phyloP scores from a whole-genome alignment of 2,113 vertebrate genomes.

The Acanthisitta chloris region DNA sequence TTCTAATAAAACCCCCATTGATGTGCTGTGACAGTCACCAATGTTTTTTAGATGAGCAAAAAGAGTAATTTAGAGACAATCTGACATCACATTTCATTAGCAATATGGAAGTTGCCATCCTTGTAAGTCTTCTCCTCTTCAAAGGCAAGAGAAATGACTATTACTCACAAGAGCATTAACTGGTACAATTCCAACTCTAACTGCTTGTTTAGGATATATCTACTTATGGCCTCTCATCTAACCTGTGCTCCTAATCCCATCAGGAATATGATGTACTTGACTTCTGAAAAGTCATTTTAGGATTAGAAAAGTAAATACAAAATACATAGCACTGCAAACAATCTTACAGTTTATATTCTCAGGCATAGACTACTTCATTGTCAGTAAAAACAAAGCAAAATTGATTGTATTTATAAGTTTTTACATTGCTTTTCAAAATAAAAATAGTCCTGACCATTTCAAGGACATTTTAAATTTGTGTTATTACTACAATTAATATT shows the following conservation, averaged over 20 bases:
- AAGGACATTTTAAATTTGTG: background rate
- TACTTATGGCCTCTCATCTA: background rate
- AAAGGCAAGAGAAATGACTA: background rate
- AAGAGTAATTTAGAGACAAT: background rate
- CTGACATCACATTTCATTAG: background rate
- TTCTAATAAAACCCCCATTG: background rate
- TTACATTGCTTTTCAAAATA: background rate
- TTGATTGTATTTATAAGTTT: background rate
- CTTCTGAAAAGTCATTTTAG: background rate
- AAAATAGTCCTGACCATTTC: background rate
- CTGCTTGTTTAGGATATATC: background rate
- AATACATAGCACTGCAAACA: background rate
- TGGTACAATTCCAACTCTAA: background rate
- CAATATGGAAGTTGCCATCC: background rate
- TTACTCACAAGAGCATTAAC: background rate
- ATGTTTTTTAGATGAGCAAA: background rate
- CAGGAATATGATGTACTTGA: background rate
- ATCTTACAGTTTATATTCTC: background rate
- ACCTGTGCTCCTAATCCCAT: background rate
- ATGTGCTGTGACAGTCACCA: background rate
- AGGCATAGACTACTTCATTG: background rate
- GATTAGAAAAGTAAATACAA: background rate
- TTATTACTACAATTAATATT: background rate
- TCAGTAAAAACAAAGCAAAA: background rate
- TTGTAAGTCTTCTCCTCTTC: background rate